phyloP scores from a whole-genome alignment of 2,113 vertebrate species.

The Brachirus orientalis region DNA sequence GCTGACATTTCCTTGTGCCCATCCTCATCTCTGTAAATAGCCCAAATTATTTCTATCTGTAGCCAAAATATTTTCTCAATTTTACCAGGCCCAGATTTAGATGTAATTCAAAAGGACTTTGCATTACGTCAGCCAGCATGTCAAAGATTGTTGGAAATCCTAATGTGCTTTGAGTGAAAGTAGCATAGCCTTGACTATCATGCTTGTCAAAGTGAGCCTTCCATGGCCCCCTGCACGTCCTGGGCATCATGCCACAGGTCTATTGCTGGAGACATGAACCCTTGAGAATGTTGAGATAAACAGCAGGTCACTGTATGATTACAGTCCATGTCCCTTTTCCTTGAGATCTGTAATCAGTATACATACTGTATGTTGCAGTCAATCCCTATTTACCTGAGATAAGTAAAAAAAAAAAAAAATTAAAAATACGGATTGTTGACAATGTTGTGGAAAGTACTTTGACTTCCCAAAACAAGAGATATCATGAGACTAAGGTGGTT shows the following conservation, averaged over 20 bases:
- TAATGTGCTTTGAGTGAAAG: constrained; percentile 60
- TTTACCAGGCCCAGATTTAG: constrained; percentile 63
- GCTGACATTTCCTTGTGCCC: constrained; percentile 32
- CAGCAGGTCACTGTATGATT: constrained; percentile 63
- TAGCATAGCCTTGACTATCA: constrained; percentile 66
- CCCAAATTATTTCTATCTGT: constrained; percentile 52
- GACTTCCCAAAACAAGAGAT: no score
- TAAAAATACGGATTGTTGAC: no score
- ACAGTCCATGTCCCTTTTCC: constrained; percentile 53
- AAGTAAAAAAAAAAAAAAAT: no score
- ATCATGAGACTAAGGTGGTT: no score
- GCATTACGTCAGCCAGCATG: constrained; percentile 58
- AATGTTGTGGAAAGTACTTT: no score
- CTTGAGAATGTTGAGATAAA: constrained; percentile 77
- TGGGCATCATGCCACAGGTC: constrained; percentile 75
- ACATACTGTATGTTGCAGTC: no score
- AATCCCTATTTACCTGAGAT: no score
- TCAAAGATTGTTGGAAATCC: constrained; percentile 67
- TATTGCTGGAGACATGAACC: constrained; percentile 80
- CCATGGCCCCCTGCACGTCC: constrained; percentile 62
- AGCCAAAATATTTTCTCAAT: constrained; percentile 53
- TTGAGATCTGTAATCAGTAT: no score
- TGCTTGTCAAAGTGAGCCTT: constrained; percentile 70
- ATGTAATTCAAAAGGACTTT: constrained; percentile 63
- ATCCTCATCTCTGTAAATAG: constrained; percentile 54